These are phyloP conservation scores for Tachysurus fulvidraco DNA, from an alignment of 2,113 vertebrate genomes.

Conservation along the genomic window DNA sequence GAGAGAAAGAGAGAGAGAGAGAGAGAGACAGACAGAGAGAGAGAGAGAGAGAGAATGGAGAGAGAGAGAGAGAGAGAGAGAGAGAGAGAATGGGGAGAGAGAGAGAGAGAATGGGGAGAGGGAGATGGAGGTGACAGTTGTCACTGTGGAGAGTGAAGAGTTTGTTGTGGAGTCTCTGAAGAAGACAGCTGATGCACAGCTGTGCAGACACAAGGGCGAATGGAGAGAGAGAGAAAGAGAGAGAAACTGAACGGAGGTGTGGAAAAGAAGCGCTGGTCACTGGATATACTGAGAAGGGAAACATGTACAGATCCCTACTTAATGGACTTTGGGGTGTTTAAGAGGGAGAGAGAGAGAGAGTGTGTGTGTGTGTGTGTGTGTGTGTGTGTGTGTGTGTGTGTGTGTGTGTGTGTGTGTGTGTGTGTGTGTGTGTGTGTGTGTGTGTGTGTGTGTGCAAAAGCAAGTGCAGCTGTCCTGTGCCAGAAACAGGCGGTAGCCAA, in stretches of 20 bases:
- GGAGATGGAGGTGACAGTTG: conserved; percentile 28
- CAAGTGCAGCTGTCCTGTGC: conserved; percentile 72
- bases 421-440: conserved; percentile 24
- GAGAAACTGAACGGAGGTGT: conserved; percentile 49
- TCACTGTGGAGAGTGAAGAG: conserved; percentile 35
- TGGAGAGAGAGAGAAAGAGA: background rate
- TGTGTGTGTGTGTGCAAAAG: conserved; percentile 49
- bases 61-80: background rate
- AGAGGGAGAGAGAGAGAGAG: conserved; percentile 4
- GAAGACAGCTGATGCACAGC: conserved; percentile 78
- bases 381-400: conserved; percentile 18
- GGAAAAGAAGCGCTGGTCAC: conserved; percentile 53
- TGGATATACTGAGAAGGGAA: conserved; percentile 34
- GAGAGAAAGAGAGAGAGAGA: background rate
- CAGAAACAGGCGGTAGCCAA: conserved; percentile 61
- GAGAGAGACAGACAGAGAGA: background rate
- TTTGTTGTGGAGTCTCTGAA: conserved; percentile 61
- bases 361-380: conserved; percentile 26
- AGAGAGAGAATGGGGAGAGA: background rate
- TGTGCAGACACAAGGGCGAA: conserved; percentile 61
- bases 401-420: conserved; percentile 36
- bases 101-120: background rate
- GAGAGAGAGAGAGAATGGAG: background rate
- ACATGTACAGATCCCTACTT: conserved; percentile 37
- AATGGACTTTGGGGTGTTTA: conserved; percentile 17